A percentile compares a stretch with the other conserved stretches of the same genome.
phyloP scores from a whole-genome alignment of 2,113 vertebrate genomes.

The Aptenodytes forsteri region DNA sequence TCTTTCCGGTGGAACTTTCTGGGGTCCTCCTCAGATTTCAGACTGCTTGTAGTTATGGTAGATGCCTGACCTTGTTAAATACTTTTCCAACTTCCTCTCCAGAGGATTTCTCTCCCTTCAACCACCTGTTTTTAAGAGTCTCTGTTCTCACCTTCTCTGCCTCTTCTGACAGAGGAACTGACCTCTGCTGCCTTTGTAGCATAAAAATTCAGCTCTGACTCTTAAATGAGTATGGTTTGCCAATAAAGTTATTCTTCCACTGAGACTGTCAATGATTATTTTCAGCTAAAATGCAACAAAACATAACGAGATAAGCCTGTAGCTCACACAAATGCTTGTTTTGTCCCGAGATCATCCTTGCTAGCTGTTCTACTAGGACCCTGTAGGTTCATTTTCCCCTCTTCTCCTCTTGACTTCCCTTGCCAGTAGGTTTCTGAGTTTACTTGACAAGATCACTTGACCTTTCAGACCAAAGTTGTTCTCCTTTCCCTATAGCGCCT shows the following conservation, averaged over 20 bases:
- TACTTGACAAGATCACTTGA: background rate
- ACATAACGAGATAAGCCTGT: background rate
- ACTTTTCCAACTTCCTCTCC: background rate
- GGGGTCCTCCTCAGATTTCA: background rate
- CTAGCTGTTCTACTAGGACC: background rate
- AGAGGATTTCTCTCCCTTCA: background rate
- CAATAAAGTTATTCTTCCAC: background rate
- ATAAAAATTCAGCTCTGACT: background rate
- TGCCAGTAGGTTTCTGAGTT: background rate
- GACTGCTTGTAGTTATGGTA: background rate
- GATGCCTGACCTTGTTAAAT: background rate
- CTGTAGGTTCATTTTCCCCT: background rate
- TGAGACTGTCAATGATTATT: background rate
- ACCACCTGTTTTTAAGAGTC: background rate
- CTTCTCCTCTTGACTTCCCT: background rate
- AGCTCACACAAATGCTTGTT: background rate
- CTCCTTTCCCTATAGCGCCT: constrained; percentile 77
- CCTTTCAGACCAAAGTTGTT: background rate
- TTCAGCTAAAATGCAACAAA: background rate
- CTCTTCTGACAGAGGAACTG: background rate
- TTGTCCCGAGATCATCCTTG: background rate
- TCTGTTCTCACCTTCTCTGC: background rate
- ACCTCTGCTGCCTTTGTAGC: background rate
- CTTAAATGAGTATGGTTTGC: background rate
- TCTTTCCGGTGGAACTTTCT: background rate